Evolutionary conservation across 2,797 vertebrate genomes (phyloP), one percentile per base, ranked within the genome.

Genomic region (Distichodus sexfasciatus): DNA sequence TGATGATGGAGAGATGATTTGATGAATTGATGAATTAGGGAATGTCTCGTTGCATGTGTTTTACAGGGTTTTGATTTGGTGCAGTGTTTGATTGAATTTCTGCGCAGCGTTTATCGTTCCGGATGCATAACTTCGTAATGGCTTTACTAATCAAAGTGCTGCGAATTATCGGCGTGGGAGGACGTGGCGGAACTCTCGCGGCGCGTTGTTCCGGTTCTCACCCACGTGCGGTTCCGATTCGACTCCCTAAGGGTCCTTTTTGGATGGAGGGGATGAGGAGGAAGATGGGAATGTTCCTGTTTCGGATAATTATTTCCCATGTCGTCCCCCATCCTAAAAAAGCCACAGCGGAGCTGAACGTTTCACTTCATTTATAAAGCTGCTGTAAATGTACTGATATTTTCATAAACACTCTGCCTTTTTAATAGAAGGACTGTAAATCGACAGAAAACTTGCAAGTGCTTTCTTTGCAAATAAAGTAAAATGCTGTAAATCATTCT

Each of bases 241-340:
- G 47, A 7, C 57, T 38, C 15, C 35, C 47, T 57, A 50, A 36
- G 65, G 40, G 48, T 19, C 36, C 24, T 9, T 2, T 28, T 21
- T 38, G 69, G 36, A 15, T 46, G 21, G 35, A 26, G 28, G 51
- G 17, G 41, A 44, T 10, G 29, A 61, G 12, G 21, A 66, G 43
- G 53, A 48, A 28, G 5, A 33, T 50, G 29, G 4, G 36, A 21
- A 26, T 63, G 35, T 58, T 57, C 64, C 68, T 17, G 33, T 72
- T 72, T 51, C 26, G 10, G 19, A 26, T 66, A n/a, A 47, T 67
- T 61, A 36, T 15, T 66, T 24, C 48, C 35, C 21, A 59, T 38
- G 23, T 46, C 61, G 44, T 46, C 15, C 26, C 14, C 23, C 17
- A 35, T 59, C 17, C 33, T 21, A 21, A 23, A 23, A 46, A 44